A percentile compares a stretch with the other conserved stretches of the same genome.
phyloP scores from a whole-genome alignment of 2,797 vertebrate species.

The Lithobates pipiens region DNA sequence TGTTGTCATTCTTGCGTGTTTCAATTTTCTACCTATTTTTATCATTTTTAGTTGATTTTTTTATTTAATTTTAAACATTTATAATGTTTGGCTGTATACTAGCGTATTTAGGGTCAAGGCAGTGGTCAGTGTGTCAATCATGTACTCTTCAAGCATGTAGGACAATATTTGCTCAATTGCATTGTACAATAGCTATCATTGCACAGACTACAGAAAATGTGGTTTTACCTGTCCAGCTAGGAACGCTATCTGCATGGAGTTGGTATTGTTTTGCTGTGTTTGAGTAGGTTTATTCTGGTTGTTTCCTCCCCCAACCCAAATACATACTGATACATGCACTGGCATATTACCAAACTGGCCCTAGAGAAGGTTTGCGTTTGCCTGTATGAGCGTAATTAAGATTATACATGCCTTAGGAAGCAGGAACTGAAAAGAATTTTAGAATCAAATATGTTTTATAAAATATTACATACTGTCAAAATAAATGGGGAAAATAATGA shows the following conservation, averaged over 20 bases:
- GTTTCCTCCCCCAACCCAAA: neutral
- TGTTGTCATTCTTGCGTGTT: neutral
- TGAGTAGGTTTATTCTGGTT: neutral
- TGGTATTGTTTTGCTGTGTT: neutral
- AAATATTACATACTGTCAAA: no score
- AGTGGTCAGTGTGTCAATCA: neutral
- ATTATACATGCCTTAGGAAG: neutral
- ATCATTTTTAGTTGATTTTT: neutral
- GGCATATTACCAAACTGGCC: no score
- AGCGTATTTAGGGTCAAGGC: neutral
- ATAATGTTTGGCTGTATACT: no score
- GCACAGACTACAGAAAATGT: neutral
- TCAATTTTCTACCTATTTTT: neutral
- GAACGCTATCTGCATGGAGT: neutral
- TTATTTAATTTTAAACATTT: no score
- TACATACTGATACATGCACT: neutral
- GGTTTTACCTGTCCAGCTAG: neutral
- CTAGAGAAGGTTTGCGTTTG: no score
- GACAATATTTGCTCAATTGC: no score
- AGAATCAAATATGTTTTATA: no score
- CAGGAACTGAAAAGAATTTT: no score
- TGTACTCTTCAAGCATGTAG: neutral
- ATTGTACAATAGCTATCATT: neutral
- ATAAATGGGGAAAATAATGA: no score
- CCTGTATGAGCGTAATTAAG: neutral